Evolutionary conservation across 1,140 invertebrate genomes (phyloP).

Genomic region (Calephelis virginiensis): DNA sequence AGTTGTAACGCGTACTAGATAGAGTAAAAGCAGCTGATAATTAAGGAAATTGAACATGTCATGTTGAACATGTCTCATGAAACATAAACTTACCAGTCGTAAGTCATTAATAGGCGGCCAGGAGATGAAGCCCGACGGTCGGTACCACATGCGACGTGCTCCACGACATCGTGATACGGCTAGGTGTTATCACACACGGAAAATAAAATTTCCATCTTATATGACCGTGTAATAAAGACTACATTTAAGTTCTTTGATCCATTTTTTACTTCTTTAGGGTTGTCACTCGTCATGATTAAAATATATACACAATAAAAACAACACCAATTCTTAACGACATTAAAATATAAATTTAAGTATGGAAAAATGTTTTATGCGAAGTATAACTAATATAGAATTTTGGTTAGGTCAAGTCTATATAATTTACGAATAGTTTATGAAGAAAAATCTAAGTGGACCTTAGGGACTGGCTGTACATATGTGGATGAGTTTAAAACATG

Average conservation of each 20-base stretch:
- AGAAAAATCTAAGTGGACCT: too few species aligned
- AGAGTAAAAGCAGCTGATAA: too few species aligned
- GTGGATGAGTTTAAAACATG: too few species aligned
- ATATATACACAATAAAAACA: too few species aligned
- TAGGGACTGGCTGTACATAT: too few species aligned
- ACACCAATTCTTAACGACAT: too few species aligned
- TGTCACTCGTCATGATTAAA: neutral
- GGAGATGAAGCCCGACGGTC: slow-evolving; percentile 24
- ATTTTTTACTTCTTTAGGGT: slow-evolving; percentile 31
- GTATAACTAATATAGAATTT: too few species aligned
- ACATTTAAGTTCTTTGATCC: slow-evolving; percentile 23
- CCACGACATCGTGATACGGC: slow-evolving; percentile 57
- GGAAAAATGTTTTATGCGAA: too few species aligned
- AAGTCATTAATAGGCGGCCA: slow-evolving; percentile 54
- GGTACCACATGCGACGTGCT: slow-evolving; percentile 40
- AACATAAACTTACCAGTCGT: slow-evolving; percentile 9
- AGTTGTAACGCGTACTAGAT: too few species aligned
- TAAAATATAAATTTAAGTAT: too few species aligned
- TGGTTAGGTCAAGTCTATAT: too few species aligned
- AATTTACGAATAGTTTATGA: too few species aligned
- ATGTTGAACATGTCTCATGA: neutral
- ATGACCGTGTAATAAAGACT: slow-evolving; percentile 27
- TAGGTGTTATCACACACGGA: slow-evolving; percentile 53
- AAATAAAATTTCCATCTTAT: slow-evolving; percentile 25
- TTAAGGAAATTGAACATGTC: neutral